Base-by-base conservation (phyloP, 2,113 vertebrate species). In the Siniperca knerii region DNA sequence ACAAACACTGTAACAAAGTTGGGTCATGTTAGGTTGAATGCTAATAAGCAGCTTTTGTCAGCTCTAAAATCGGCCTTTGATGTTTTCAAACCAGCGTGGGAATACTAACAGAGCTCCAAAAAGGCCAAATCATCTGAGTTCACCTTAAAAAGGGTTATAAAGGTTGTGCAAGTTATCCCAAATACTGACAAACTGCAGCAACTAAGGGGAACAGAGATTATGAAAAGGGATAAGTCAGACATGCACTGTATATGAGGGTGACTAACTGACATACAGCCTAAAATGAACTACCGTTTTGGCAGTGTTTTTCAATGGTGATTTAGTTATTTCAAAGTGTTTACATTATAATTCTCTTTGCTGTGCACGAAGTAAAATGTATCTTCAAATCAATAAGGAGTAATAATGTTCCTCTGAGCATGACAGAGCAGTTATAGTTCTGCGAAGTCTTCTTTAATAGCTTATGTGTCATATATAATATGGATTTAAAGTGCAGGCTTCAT, bases 331-430 rank as follows among this genome's bases (percentile, higher is more conserved):
- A 72, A 52, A 79, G 55, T 64, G 82, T 84, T 84, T 44, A 57
- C 62, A 58, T 87, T 77, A 74, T 76, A 69, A 68, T 77, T 75
- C 50, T 74, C 55, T 71, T 42, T 25, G 62, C 75, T n/a, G 80
- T 25, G 61, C 2, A 7, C 33, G 10, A 79, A 74, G 65, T 57
- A 64, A 85, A 82, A 64, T 81, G 64, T 75, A 72, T 76, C 33
- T 73, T 77, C 23, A 55, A 92, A 92, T 89, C 84, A 83, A 92
- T 89, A 83, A 67, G 54, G 29, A 77, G 52, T 64, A 88, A 89
- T 89, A 72, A 89, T 75, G 23, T 78, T 85, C 65, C 60, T 79
- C 72, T 35, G 64, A 77, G 72, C 81, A 74, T 75, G 75, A 83
- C 72, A 76, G 72, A 73, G 76, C 18, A 10, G 46, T 74, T 83